Conservation (phyloP, 2,888 invertebrate genomes). For the Scelioninae gen. 1 region DNA sequence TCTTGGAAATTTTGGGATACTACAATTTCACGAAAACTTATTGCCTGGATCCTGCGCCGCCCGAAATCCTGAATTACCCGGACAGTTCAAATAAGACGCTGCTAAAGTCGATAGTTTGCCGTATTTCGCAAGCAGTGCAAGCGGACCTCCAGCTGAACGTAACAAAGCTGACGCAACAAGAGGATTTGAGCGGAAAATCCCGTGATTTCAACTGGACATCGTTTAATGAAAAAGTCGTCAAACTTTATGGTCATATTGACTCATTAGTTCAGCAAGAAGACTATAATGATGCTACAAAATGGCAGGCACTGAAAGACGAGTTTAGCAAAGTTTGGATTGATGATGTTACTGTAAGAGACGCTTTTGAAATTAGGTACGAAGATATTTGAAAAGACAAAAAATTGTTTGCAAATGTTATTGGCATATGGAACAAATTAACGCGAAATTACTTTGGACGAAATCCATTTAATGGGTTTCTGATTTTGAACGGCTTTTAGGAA, state of each 20-base stretch:
- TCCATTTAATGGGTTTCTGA: not conserved
- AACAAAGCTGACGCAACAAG: slow-evolving; percentile 67
- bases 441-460: too few relatives aligned
- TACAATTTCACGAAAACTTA: slow-evolving; percentile 77
- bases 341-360: slow-evolving; percentile 72
- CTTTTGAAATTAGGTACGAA: slow-evolving; percentile 78
- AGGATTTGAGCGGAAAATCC: slow-evolving; percentile 35
- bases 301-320: slow-evolving; percentile 69
- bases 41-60: slow-evolving; percentile 73
- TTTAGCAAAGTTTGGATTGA: slow-evolving; percentile 76
- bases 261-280: slow-evolving; percentile 74
- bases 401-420: too few relatives aligned
- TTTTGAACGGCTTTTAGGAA: not conserved
- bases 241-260: slow-evolving; percentile 79
- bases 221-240: slow-evolving; percentile 77
- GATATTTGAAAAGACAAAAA: not conserved
- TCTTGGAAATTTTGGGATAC: slow-evolving; percentile 77
- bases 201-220: slow-evolving; percentile 78
- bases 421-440: too few relatives aligned
- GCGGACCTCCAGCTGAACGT: slow-evolving; percentile 74
- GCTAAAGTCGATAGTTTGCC: slow-evolving; percentile 78
- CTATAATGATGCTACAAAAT: slow-evolving; percentile 63
- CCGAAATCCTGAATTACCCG: slow-evolving; percentile 77
- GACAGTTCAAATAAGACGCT: slow-evolving; percentile 75
- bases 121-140: slow-evolving; percentile 75